Evolutionary conservation across 2,888 invertebrate species (phyloP).

Genomic region (Drosophila niveifrons): DNA sequence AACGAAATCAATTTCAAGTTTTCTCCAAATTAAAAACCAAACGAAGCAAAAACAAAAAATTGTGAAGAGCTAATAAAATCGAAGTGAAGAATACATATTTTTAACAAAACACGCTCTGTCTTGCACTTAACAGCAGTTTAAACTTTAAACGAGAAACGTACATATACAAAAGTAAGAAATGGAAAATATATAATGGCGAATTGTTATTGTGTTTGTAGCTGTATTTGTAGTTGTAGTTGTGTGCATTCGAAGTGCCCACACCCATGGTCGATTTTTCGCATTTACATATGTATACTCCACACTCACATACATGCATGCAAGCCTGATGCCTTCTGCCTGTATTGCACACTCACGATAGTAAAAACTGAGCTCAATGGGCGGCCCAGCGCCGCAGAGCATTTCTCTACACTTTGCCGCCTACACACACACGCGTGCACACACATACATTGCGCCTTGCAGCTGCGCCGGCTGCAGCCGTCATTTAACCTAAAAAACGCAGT

Average conservation of each 20-base stretch:
- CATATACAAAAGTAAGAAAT: conserved; percentile 61
- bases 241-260: conserved; percentile 64
- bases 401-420: conserved; percentile 79
- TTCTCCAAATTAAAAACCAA: conserved; percentile 30
- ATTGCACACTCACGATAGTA: conserved; percentile 62
- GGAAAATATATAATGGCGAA: conserved; percentile 17
- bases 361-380: conserved; percentile 69
- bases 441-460: conserved; percentile 12
- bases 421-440: conserved; percentile 38
- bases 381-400: conserved; percentile 52
- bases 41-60: conserved; percentile 22
- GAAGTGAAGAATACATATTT: conserved; percentile 52
- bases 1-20: conserved; percentile 47
- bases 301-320: conserved; percentile 12
- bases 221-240: conserved; percentile 5
- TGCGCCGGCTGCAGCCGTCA: conserved; percentile 73
- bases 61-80: conserved; percentile 25
- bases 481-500: conserved; percentile 76
- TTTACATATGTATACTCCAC: conserved; percentile 30
- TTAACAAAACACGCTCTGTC: conserved; percentile 42
- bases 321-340: conserved; percentile 6
- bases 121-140: conserved; percentile 23
- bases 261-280: conserved; percentile 78
- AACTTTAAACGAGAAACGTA: conserved; percentile 21
- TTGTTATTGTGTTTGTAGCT: conserved; percentile 29